Evolutionary conservation across 1,140 invertebrate genomes (phyloP), one percentile per base, ranked within the genome.

Genomic region (Platorchestia sp.): DNA sequence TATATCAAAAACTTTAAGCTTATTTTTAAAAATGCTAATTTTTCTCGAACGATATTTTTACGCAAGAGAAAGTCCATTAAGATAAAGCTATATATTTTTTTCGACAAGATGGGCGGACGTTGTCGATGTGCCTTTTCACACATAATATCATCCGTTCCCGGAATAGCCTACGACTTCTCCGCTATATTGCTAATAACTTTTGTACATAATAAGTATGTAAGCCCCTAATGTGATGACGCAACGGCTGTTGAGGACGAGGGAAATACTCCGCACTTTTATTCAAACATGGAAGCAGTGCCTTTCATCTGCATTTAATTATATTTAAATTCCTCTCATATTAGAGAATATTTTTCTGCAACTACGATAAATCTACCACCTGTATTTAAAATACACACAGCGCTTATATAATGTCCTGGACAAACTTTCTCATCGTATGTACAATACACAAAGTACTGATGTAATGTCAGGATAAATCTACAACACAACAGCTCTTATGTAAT

Each of bases 301-400:
- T 75, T 75, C 59, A 75, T 75, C 59, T 75, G 59, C 59, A 75
- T 75, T 75, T 75, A 75, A 75, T 75, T 75, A 36, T 75, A 75
- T 75, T 75, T 27, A n/a, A n/a, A n/a, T 75, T 27, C 10, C 59
- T 36, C 36, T 75, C 6, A 75, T 22, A 75, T 75, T 22, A 75
- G 59, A 75, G 59, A 36, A 14, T 75, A 10, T 14, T 75, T 75
- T 36, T 75, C 14, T 27, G 14, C 14, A 27, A 14, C 59, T 27
- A 10, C 1, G 59, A 75, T 27, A 22, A 75, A 75, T 75, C 59
- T 75, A 22, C 36, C 59, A 10, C 3, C 14, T 27, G 59, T 75
- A 36, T 75, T 36, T 75, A 75, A 27, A 75, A 10, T 75, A 75
- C 59, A 75, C 59, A 75, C 59, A 22, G 27, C 59, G 59, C 27